Base-by-base conservation (phyloP, 2,797 vertebrate genomes). In the Chelmon rostratus region DNA sequence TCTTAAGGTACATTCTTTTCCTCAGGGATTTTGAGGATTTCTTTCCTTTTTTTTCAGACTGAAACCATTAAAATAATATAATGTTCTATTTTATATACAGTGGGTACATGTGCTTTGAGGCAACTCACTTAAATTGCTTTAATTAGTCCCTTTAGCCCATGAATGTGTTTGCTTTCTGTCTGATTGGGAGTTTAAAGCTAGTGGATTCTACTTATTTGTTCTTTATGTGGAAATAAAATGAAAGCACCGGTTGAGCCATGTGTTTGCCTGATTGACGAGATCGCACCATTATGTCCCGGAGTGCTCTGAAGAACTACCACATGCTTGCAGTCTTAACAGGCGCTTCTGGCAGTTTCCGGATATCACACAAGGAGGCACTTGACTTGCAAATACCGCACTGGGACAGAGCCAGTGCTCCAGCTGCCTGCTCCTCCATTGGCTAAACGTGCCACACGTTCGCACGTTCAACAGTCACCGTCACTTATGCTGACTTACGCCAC, bases 301-400 rank as follows among this genome's bases (percentile, higher is more conserved):
- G 77, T 58, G 56, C 50, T 73, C 42, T 65, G 21, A 59, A 72
- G 58, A 58, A 63, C 68, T 8, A 49, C 52, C 46, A 37, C 23
- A 58, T 62, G 0, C 52, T 58, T 33, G 10, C 23, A 64, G 37
- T 25, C 52, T 54, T 46, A 31, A 76, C 64, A 53, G 54, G 15
- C 44, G 57, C 42, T 68, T 42, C 37, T 62, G 42, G 13, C 78
- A 52, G 68, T 58, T 37, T 38, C 35, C 4, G 8, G 47, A 66
- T 63, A 69, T 64, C 65, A 33, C 49, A 21, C 76, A 77, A 35
- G 47, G 33, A 64, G 56, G 9, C 68, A 70, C 72, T 79, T 63
- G 8, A 75, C 42, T 37, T 76, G 53, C 37, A 76, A 73, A 76
- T 25, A 68, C 18, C 6, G 15, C 10, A 33, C 19, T 49, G n/a